Conservation (phyloP, 2,113 vertebrate genomes). For the Lepus europaeus region DNA sequence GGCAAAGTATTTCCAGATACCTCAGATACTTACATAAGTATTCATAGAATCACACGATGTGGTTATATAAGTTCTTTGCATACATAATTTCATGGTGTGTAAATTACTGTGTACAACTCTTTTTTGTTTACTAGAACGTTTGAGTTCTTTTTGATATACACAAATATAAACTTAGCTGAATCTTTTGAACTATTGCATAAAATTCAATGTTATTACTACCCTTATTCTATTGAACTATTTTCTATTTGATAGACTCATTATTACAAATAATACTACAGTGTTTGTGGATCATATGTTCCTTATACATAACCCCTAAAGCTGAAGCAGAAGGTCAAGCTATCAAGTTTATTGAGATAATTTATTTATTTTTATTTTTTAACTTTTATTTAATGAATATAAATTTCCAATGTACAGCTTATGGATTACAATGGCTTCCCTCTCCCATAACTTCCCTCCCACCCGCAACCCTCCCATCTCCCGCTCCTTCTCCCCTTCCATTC, state of each 20-base stretch:
- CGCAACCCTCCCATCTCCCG: too few relatives aligned
- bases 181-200: not conserved
- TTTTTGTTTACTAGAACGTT: slow-evolving; percentile 20
- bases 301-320: not conserved
- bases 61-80: slow-evolving; percentile 28
- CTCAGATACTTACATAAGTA: not conserved
- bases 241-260: not conserved
- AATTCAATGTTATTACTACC: not conserved
- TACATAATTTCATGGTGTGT: not conserved
- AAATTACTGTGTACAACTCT: not conserved
- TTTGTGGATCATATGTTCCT: slow-evolving; percentile 10
- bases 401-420: too few relatives aligned
- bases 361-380: not conserved
- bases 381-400: too few relatives aligned
- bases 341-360: slow-evolving; percentile 27
- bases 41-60: not conserved
- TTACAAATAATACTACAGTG: not conserved
- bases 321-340: slow-evolving; percentile 13
- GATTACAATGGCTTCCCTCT: too few relatives aligned
- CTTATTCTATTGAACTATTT: slow-evolving; percentile 2
- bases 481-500: too few relatives aligned
- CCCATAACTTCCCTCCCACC: too few relatives aligned
- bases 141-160: not conserved
- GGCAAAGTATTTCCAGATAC: not conserved
- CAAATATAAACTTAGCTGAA: not conserved